Conservation (phyloP, 2,888 invertebrate genomes). For the Caenorhabditis sp. region DNA sequence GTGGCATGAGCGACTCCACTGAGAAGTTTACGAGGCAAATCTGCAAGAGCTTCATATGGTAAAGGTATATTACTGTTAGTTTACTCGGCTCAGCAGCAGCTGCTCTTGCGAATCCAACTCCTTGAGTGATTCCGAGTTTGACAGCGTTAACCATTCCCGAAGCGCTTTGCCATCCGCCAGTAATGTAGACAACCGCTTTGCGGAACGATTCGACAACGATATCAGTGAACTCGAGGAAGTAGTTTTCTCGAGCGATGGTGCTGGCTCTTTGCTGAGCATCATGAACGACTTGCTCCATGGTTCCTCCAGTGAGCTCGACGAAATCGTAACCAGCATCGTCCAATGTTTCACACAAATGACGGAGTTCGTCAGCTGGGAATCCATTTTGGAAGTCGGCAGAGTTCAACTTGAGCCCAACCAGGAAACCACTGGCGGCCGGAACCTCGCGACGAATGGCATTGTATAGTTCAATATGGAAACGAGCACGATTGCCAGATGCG, state of each 20-base stretch:
- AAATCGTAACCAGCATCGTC: constrained; percentile 52
- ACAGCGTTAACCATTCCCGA: constrained; percentile 72
- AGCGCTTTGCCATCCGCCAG: constrained; percentile 76
- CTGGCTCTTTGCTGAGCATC: constrained; percentile 46
- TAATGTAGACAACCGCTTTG: constrained; percentile 66
- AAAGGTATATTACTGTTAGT: not conserved
- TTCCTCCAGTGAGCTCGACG: constrained; percentile 56
- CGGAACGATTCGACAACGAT: constrained; percentile 28
- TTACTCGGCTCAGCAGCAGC: constrained; percentile 73
- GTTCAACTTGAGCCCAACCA: constrained; percentile 56
- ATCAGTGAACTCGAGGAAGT: constrained; percentile 53
- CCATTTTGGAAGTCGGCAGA: constrained; percentile 61
- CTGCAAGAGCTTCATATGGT: constrained; percentile 19
- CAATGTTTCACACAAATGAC: constrained; percentile 36
- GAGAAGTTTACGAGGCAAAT: constrained; percentile 47
- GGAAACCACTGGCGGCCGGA: constrained; percentile 57
- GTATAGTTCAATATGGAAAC: constrained; percentile 49
- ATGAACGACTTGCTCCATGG: constrained; percentile 53
- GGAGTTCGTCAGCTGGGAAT: constrained; percentile 36
- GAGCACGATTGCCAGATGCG: constrained; percentile 38
- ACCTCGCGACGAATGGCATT: constrained; percentile 53
- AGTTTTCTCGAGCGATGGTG: constrained; percentile 55
- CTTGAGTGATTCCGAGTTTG: constrained; percentile 66
- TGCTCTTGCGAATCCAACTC: constrained; percentile 72
- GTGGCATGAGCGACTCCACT: constrained; percentile 37